A percentile compares a stretch with the other conserved stretches of the same genome.
Evolutionary conservation across 2,888 invertebrate species (phyloP).

Genomic region (Horisme vitalbata): DNA sequence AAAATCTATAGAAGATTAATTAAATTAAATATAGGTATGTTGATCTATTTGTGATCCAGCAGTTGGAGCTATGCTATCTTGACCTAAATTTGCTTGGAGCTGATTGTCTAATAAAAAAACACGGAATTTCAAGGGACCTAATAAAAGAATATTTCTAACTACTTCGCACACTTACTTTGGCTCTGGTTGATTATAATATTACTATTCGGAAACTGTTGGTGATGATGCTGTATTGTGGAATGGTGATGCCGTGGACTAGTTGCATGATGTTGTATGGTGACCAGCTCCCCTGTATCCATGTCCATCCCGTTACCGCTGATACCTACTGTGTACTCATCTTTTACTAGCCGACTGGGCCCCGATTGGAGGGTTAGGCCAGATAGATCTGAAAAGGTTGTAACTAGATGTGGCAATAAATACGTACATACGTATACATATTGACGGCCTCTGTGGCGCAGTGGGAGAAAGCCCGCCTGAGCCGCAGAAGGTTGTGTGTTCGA

Average conservation of each 20-base stretch:
- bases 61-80: no score
- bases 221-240: conserved; percentile 68
- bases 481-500: no score
- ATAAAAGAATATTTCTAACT: no score
- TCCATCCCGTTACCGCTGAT: conserved; percentile 84
- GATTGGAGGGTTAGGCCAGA: conserved; percentile 95
- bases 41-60: no score
- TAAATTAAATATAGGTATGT: no score
- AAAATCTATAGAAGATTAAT: no score
- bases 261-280: conserved; percentile 77
- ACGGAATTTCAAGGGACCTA: no score
- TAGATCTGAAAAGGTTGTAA: conserved; percentile 85
- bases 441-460: no score
- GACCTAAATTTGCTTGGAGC: no score
- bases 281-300: conserved; percentile 77
- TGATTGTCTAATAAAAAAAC: no score
- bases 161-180: conserved; percentile 64
- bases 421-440: no score
- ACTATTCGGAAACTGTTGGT: conserved; percentile 71
- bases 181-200: conserved; percentile 78
- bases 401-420: conserved; percentile 10
- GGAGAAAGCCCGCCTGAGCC: no score
- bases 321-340: conserved; percentile 95
- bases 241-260: conserved; percentile 77
- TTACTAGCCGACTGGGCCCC: conserved; percentile 91